Evolutionary conservation across 2,888 invertebrate species (phyloP), one percentile per base, ranked within the genome.

Genomic region (Iselma pallidipennis): DNA sequence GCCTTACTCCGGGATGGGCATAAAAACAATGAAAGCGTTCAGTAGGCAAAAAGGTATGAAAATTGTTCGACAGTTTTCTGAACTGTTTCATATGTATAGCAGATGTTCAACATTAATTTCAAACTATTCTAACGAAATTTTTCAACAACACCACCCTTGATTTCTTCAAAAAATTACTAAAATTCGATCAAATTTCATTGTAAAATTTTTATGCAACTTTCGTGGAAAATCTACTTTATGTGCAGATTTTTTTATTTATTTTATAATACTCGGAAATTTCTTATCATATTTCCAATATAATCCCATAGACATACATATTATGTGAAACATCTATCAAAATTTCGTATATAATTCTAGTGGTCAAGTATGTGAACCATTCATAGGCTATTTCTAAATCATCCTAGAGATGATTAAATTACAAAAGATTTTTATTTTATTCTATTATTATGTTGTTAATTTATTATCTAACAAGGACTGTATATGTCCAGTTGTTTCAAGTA

Each of bases 1-100:
- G 74, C 78, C 81, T 74, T 82, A 81, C 81, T 82, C 82, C 85
- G 91, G 90, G 86, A 91, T 92, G 91, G 91, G 91, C 90, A 91
- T 91, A 87, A 91, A 91, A 88, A 87, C 87, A 85, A 91, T 91
- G 91, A 91, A 91, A 88, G 89, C 91, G 85, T 91, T 90, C 86
- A 90, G 88, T 86, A 91, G 91, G 88, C 88, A 89, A 83, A 91
- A 90, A 91, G 91, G 91, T 91, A 85, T 69, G 74, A 66, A 63
- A 54, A 53, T 67, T 61, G 51, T 66, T 45, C 50, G 51, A 53
- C 52, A 51, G 42, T 48, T 65, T 37, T 37, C 37, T 16, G 52
- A 62, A 37, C 49, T 55, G 37, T 29, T 42, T 49, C 64, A 66
- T 62, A 53, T 66, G 66, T 62, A 57, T 28, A 52, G 54, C 66